Conservation (phyloP, 2,797 vertebrate species). For the Hippocampus kuda region DNA sequence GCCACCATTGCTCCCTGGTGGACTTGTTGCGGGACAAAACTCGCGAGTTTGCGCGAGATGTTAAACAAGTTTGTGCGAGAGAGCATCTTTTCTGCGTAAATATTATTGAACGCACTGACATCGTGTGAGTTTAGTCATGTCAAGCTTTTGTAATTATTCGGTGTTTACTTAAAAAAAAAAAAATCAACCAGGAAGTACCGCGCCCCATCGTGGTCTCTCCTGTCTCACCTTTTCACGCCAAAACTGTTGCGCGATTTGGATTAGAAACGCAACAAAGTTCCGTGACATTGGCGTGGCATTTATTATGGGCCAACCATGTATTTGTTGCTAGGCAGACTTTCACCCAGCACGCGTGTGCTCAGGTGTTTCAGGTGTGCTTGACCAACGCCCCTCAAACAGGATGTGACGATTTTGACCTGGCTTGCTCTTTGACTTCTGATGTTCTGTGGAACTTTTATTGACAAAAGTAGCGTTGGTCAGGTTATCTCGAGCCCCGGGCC, state of each 20-base stretch:
- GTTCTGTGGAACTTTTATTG: background rate
- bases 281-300: background rate
- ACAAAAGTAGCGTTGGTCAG: too few relatives aligned
- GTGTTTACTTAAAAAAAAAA: background rate
- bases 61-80: background rate
- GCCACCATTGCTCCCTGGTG: background rate
- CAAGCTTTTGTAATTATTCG: background rate
- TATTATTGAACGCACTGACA: background rate
- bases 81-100: too few relatives aligned
- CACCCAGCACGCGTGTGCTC: slow-evolving; percentile 11
- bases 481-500: too few relatives aligned
- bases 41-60: slow-evolving; percentile 14
- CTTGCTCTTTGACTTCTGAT: background rate
- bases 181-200: background rate
- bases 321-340: slow-evolving; percentile 3
- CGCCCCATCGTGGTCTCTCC: background rate
- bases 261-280: background rate
- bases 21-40: background rate
- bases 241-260: background rate
- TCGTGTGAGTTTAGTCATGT: background rate
- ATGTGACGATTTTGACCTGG: slow-evolving; percentile 6
- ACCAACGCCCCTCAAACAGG: slow-evolving; percentile 50
- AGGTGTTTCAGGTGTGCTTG: slow-evolving; percentile 34
- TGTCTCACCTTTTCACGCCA: background rate
- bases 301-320: background rate